Evolutionary conservation across 2,888 invertebrate genomes (phyloP), one percentile per base, ranked within the genome.

Genomic region (Agrotis ipsilon): DNA sequence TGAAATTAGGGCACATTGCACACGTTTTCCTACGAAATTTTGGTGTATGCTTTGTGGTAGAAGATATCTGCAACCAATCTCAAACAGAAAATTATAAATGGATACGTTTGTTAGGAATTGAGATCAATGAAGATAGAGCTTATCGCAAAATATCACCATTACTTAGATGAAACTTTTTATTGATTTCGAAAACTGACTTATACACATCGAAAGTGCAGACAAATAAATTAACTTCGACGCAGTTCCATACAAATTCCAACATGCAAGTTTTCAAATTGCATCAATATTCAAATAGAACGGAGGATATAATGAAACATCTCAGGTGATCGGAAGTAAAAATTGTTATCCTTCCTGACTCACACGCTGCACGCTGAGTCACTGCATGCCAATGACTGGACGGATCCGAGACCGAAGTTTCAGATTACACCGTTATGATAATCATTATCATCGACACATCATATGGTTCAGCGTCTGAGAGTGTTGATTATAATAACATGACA

Each of bases 311-410:
- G 57, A 62, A 78, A 79, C 32, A 16, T 52, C 39, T 62, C 27
- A 67, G 67, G 57, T 39, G 48, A 64, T 27, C 52, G 60, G 54
- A 82, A 72, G 16, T 57, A 61, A 66, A 78, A 66, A 66, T 18
- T 57, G 51, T 64, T 78, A 82, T 79, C 67, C 73, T 68, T 73
- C 77, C 83, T 92, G 92, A 92, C 81, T 92, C 92, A 92, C 78
- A 65, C 70, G 57, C 73, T 91, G 90, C 78, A 65, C 70, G 55
- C 73, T 91, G 90, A 92, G 83, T 92, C 91, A 92, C 78, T 80
- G 81, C 86, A 84, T 84, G 78, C 86, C 82, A 71, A 67, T 80
- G 78, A 83, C 79, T 81, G 70, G 54, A 71, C 62, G 73, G 68
- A 75, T 78, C 46, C 66, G 66, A 73, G 57, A 68, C 62, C 3